Evolutionary conservation across 2,797 vertebrate species (phyloP).

Genomic region (Neoniphon sammara): DNA sequence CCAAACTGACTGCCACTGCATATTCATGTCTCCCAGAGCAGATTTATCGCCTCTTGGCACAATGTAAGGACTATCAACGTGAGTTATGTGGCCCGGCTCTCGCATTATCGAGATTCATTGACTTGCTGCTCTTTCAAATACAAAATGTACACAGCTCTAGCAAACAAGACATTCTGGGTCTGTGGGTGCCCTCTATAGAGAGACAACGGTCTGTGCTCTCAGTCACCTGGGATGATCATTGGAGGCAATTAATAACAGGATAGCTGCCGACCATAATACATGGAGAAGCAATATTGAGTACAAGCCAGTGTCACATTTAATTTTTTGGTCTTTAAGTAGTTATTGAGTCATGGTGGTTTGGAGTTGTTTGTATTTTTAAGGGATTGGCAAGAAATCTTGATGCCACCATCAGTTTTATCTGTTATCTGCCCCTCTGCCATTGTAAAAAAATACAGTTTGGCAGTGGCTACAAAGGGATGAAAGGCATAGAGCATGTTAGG

Average conservation of each 20-base stretch:
- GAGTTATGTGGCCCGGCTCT: slow-evolving; percentile 89
- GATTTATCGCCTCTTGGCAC: slow-evolving; percentile 89
- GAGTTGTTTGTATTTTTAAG: slow-evolving; percentile 30
- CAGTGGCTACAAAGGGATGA: slow-evolving; percentile 6
- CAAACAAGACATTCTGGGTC: slow-evolving; percentile 86
- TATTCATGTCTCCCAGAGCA: slow-evolving; percentile 84
- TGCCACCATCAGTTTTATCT: slow-evolving; percentile 25
- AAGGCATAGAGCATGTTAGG: slow-evolving; percentile 29
- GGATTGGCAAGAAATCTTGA: slow-evolving; percentile 18
- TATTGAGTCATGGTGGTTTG: slow-evolving; percentile 19
- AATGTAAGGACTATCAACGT: slow-evolving; percentile 88
- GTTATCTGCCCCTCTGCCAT: slow-evolving; percentile 8
- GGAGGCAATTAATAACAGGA: slow-evolving; percentile 62
- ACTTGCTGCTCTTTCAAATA: slow-evolving; percentile 85
- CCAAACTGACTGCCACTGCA: slow-evolving; percentile 82
- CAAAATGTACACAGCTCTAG: slow-evolving; percentile 77
- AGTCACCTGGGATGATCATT: slow-evolving; percentile 71
- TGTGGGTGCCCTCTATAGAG: slow-evolving; percentile 93
- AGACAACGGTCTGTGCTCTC: slow-evolving; percentile 79
- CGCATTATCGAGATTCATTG: slow-evolving; percentile 91
- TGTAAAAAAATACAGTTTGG: slow-evolving; percentile 27
- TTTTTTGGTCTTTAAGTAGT: slow-evolving; percentile 17
- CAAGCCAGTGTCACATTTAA: slow-evolving; percentile 19
- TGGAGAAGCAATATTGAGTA: slow-evolving; percentile 24
- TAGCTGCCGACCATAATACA: slow-evolving; percentile 51